Evolutionary conservation across 30 jellyfish, hydroid and myxozoan species (phyloP).

Genomic region (Phacellophora camtschatica): DNA sequence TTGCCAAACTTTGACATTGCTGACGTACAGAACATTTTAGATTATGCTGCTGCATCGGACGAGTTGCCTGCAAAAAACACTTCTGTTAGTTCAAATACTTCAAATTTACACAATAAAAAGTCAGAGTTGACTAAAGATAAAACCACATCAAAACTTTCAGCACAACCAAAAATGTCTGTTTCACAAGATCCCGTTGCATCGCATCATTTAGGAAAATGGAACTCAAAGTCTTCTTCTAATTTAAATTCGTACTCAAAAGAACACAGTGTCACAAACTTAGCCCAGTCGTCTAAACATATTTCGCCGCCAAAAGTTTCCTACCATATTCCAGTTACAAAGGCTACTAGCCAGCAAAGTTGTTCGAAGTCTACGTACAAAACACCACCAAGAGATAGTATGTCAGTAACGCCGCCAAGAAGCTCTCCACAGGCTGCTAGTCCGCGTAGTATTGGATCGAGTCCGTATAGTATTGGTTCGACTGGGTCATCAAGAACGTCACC

Average conservation of each 20-base stretch:
- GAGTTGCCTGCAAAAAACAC: not conserved
- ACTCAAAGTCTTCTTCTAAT: not conserved
- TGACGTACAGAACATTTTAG: slow-evolving; percentile 37
- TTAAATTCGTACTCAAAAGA: not conserved
- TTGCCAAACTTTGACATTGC: not conserved
- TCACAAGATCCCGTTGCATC: not conserved
- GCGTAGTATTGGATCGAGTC: slow-evolving; percentile 19
- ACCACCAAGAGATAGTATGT: slow-evolving; percentile 40
- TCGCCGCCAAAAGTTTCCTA: slow-evolving; percentile 17
- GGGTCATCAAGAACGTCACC: slow-evolving; percentile 51
- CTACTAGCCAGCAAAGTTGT: not conserved
- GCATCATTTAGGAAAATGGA: not conserved
- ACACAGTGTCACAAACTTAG: not conserved
- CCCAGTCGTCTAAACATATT: not conserved
- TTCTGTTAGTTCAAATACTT: not conserved
- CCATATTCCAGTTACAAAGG: not conserved
- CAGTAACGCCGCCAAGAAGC: slow-evolving; percentile 52
- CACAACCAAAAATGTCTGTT: not conserved
- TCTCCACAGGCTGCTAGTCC: slow-evolving; percentile 50
- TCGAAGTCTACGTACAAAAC: slow-evolving; percentile 28
- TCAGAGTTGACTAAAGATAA: not conserved
- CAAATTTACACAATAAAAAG: not conserved
- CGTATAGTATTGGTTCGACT: slow-evolving; percentile 12
- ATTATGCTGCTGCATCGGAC: slow-evolving; percentile 40
- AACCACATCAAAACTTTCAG: not conserved